Conservation (phyloP, 2,888 invertebrate species). For the Myopa tessellatipennis region DNA sequence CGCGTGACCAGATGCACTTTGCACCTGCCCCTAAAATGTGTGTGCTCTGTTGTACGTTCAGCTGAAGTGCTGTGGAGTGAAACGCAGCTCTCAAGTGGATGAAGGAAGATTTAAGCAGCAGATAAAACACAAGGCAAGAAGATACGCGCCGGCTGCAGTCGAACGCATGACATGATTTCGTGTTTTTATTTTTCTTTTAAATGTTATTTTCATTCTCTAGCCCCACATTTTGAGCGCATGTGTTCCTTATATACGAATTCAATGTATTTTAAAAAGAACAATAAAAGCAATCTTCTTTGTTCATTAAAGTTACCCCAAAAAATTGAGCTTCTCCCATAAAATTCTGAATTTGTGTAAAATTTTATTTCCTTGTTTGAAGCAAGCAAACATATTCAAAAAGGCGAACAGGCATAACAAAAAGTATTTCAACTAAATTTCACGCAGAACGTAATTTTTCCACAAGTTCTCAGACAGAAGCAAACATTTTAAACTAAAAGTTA, state of each 20-base stretch:
- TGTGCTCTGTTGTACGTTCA: neutral
- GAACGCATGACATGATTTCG: conserved; percentile 32
- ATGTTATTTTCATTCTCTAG: neutral
- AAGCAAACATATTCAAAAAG: no score
- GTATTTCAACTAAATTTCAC: no score
- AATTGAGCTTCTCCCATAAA: neutral
- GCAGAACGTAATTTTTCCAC: no score
- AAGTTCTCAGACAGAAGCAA: no score
- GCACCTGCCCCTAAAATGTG: conserved; percentile 41
- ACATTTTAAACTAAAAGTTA: no score
- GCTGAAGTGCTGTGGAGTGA: conserved; percentile 2
- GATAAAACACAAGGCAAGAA: conserved; percentile 28
- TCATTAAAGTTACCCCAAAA: neutral
- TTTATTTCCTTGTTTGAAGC: no score
- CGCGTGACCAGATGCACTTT: conserved; percentile 39
- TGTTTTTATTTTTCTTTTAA: conserved; percentile 16
- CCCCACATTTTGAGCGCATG: neutral
- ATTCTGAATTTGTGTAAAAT: neutral
- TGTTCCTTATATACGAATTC: neutral
- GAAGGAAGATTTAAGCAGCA: conserved; percentile 31
- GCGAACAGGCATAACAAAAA: no score
- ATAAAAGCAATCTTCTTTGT: neutral
- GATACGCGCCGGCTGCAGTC: conserved; percentile 19
- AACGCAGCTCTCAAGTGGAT: conserved; percentile 32
- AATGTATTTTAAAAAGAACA: neutral